Base-by-base conservation (phyloP, 2,113 vertebrate genomes). In the Carollia perspicillata region DNA sequence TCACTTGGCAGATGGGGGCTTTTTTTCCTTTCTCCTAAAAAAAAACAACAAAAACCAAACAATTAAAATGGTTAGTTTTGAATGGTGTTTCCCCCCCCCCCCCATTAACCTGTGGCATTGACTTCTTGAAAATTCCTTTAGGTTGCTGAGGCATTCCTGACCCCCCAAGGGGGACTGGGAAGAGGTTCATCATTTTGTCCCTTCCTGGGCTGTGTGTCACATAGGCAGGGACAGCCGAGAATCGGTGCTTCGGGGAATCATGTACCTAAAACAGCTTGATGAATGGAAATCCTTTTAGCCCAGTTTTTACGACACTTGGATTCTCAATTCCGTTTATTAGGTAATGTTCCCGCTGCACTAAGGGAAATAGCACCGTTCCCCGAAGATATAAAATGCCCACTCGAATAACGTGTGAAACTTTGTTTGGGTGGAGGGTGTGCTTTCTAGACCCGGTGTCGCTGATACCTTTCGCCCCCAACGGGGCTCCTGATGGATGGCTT, bases 11-110 rank as follows among this genome's bases (percentile, higher is more conserved):
- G 97, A 83, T 92, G 80, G 37, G 89, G 74, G 42, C 60, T 17
- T 35, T 80, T 79, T 75, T 85, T 55, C n/a, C 22, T 33, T 33
- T 18, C 37, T 12, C 37, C 20, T 77, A 12, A n/a, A 77, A 37
- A 69, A 18, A 51, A 49, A 11, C 42, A 47, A 47, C 44, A 8
- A 47, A 47, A 47, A n/a, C n/a, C 4, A 77, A 49, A 75, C 72
- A 75, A 98, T 98, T 98, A 97, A 96, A 97, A 98, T 95, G 93
- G 95, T 97, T 97, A 94, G 83, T 96, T 97, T 98, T 94, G 89
- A 96, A 80, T 66, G 11, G 40, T n/a, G 66, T 40, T 78, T 97
- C 96, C 94, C 16, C 40, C 69, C 53, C 66, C 79, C 60, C 47
- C 58, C 58, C n/a, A 71, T 95, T 78, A 35, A 49, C 44, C 5